Base-by-base conservation (phyloP, 1,140 invertebrate genomes). In the Drosophila arizonae region DNA sequence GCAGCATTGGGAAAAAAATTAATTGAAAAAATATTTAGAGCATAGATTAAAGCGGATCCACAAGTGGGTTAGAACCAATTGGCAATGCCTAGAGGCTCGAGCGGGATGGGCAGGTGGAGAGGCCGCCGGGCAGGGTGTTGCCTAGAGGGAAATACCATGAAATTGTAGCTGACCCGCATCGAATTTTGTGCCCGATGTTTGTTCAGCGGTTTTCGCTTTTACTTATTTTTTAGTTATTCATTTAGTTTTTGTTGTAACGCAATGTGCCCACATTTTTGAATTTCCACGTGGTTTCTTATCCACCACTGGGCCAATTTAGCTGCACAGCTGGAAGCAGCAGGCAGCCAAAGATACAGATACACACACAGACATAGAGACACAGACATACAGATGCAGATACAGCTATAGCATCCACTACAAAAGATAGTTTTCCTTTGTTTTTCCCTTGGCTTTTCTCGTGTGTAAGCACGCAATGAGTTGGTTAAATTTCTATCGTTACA, bases 61-160 rank as follows among this genome's bases (percentile, higher is more conserved):
- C 51, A 76, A 76, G 13, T 76, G 63, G 74, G 70, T 50, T 76
- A 76, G 73, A 76, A 76, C 70, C 45, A 64, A 69, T 69, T 74
- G 52, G 21, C 65, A 61, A 56, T 50, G 39, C 39, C 41, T 28
- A 26, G 48, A 8, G 51, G 11, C 5, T 6, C 6, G 28, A 6
- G 4, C 28, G 28, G 28, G 28, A 30, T 30, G 28, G 28, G 4
- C 6, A 3, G 28, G 28, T 6, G 28, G 3, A n/a, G 17, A 13
- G 21, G 48, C 6, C 17, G 48, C 5, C 30, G n/a, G 46, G 13
- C 9, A 21, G 33, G 11, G 17, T 2, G 58, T 39, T 39, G 10
- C 11, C 11, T 11, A 13, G 15, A 5, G 46, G 58, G 28, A 17
- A 11, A 6, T 28, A 10, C 43, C 28, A 54, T 52, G 66, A 63